Conservation (phyloP, 2,113 vertebrate genomes). For the Crotalus helleri region DNA sequence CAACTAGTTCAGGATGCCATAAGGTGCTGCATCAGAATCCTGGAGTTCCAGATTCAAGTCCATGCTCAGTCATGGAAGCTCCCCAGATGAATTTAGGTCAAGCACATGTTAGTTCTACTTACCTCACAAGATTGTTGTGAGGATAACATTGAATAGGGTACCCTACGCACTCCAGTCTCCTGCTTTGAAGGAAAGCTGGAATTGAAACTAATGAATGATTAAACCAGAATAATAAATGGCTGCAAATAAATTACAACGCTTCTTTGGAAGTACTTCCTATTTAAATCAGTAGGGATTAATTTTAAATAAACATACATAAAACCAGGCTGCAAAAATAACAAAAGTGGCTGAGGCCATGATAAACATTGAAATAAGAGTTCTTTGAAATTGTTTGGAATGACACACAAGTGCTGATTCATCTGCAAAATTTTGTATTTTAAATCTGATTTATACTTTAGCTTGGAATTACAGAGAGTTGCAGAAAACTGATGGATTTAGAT, state of each 20-base stretch:
- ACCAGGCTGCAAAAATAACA: background rate
- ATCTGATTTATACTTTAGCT: background rate
- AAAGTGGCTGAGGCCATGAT: background rate
- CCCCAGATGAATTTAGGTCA: background rate
- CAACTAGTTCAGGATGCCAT: background rate
- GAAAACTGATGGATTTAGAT: background rate
- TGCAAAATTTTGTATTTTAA: background rate
- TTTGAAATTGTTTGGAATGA: background rate
- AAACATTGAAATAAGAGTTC: background rate
- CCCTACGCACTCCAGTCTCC: background rate
- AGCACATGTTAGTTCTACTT: background rate
- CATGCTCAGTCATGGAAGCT: background rate
- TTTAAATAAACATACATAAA: background rate
- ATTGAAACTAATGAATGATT: background rate
- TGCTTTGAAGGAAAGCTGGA: background rate
- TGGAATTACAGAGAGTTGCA: background rate
- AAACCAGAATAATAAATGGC: background rate
- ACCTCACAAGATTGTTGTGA: background rate
- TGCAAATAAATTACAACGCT: background rate
- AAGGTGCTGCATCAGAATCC: background rate
- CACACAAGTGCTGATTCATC: background rate
- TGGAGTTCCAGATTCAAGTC: background rate
- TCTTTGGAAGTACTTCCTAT: background rate
- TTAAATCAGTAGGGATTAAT: background rate
- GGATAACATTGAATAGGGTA: background rate